Evolutionary conservation across 1,140 invertebrate genomes (phyloP), one percentile per base, ranked within the genome.

Genomic region (Macrobrachium nipponense): DNA sequence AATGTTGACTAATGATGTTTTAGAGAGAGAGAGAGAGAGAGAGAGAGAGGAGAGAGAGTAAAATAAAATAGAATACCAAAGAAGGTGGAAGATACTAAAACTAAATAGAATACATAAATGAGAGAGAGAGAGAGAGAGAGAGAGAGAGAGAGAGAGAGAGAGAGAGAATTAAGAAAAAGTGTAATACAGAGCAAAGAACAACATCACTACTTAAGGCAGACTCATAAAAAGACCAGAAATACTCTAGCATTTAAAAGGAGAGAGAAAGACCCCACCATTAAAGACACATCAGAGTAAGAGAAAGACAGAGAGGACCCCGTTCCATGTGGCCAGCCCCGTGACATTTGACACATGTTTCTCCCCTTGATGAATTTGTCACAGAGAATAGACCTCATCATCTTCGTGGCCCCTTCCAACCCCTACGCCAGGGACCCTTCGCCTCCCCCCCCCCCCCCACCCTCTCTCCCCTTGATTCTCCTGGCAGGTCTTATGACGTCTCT

Each of bases 281-380:
- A 36, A 1, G 27, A 36, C 27, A 36, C 27, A 36, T 36, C 2
- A 68, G 64, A 68, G 18, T 20, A 3, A 68, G 27, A n/a, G 27
- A 68, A 14, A 68, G 18, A 68, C 1, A 68, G 64, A 68, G 14
- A 11, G 64, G 18, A 43, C 12, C 18, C 60, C 75, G 82, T 84
- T 84, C 73, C 75, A 75, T 84, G 18, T 70, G 82, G 75, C 60
- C 72, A 70, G 82, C 15, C 10, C 23, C 59, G 44, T 58, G 82
- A 85, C 82, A 76, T 85, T 79, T 85, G 82, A 85, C 82, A 27
- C 82, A 85, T 85, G 82, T 85, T 59, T 51, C 75, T 78, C 18
- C 77, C 76, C 62, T 70, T 85, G 75, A 85, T 85, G 82, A 79
- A 85, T 85, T 85, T 85, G 82, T 85, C 82, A 85, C 82, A 6